These are phyloP conservation scores for Aptenodytes forsteri DNA, from an alignment of 2,113 vertebrate genomes.

Conservation along the genomic window DNA sequence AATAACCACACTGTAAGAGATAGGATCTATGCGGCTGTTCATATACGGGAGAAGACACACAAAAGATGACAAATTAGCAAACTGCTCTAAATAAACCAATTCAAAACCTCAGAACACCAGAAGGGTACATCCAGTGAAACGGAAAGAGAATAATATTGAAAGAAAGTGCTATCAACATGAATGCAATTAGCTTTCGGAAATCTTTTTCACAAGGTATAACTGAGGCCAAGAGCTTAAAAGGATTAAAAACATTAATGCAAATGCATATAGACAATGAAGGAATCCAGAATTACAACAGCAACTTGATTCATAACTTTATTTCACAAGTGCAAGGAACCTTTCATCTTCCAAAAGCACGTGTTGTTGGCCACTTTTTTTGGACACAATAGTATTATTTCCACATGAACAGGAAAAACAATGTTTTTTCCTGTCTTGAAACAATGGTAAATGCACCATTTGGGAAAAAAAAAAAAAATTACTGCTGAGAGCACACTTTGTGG, in stretches of 20 bases:
- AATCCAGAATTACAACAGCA: not conserved
- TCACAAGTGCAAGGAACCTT: not conserved
- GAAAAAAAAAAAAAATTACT: not conserved
- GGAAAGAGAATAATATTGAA: not conserved
- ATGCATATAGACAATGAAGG: not conserved
- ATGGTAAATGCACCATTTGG: not conserved
- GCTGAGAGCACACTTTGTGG: not conserved
- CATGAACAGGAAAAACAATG: fast-evolving
- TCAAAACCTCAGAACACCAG: not conserved
- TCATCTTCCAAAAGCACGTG: not conserved
- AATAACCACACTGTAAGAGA: not conserved
- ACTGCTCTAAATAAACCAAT: not conserved
- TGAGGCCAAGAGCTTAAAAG: slow-evolving; percentile 17
- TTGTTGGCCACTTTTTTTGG: not conserved
- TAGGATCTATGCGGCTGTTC: fast-evolving
- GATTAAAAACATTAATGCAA: not conserved
- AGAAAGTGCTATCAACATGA: not conserved
- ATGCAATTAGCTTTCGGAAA: not conserved
- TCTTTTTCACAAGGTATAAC: not conserved
- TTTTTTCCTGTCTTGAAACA: not conserved
- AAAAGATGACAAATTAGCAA: not conserved
- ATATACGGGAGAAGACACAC: fast-evolving
- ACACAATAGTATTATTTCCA: not conserved
- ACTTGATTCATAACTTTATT: not conserved
- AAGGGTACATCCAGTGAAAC: not conserved